Percentiles rank a stretch among this genome's conserved stretches.
Conservation (phyloP, 2,113 vertebrate species). For the Ptyas mucosa region DNA sequence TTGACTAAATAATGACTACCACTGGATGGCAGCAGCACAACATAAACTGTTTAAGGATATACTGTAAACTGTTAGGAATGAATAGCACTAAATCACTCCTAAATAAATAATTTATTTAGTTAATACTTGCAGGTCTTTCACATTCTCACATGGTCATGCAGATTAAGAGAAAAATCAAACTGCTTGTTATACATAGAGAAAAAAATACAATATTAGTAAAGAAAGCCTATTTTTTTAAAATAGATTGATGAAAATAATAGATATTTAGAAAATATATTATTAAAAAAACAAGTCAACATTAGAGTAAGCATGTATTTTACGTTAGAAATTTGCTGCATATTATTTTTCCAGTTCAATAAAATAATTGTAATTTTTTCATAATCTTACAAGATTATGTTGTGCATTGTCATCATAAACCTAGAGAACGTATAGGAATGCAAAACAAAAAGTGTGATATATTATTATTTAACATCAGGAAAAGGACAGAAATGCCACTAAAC, state of each 20-base stretch:
- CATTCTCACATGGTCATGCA: background rate
- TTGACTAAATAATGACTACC: slow-evolving; percentile 4
- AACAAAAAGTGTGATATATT: background rate
- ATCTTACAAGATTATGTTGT: background rate
- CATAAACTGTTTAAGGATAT: background rate
- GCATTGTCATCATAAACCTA: background rate
- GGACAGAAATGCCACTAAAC: background rate
- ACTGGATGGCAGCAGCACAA: slow-evolving; percentile 41
- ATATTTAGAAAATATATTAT: background rate
- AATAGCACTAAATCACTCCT: background rate
- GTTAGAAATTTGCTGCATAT: background rate
- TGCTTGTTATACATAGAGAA: background rate
- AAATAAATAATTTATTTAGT: background rate
- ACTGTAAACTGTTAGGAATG: background rate
- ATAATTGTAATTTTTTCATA: background rate
- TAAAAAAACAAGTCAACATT: background rate
- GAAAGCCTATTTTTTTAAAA: background rate
- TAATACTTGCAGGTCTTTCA: background rate
- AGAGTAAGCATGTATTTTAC: background rate
- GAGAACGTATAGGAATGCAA: background rate
- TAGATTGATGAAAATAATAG: background rate
- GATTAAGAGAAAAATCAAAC: background rate
- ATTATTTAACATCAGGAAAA: background rate
- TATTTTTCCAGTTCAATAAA: background rate
- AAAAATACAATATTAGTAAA: background rate